phyloP scores from a whole-genome alignment of 2,888 invertebrate species.

The Acanthoscelides obtectus region DNA sequence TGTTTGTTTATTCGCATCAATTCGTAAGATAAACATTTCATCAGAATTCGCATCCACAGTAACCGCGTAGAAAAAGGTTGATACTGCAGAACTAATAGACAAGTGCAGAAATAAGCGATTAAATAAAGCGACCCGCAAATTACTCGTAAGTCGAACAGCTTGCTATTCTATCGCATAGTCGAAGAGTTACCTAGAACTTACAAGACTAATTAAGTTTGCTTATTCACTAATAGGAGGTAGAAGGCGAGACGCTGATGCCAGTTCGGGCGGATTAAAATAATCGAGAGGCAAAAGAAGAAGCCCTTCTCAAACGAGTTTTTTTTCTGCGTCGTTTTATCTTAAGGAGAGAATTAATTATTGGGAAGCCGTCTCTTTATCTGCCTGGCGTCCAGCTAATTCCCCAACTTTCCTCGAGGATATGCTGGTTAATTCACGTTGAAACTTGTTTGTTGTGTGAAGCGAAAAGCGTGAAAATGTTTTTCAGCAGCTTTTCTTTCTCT shows the following conservation, averaged over 20 bases:
- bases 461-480: not conserved
- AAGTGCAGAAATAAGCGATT: no score
- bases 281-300: not conserved
- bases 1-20: no score
- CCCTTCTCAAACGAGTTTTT: not conserved
- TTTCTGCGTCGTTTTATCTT: not conserved
- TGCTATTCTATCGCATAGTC: no score
- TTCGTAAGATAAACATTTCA: no score
- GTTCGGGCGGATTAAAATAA: not conserved
- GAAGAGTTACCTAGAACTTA: no score
- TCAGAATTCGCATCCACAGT: no score
- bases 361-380: not conserved
- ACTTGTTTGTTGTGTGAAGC: not conserved
- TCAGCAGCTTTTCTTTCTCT: not conserved
- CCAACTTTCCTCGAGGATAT: not conserved
- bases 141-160: no score
- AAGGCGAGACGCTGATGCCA: not conserved
- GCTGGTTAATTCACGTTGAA: not conserved
- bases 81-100: no score
- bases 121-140: no score
- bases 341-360: not conserved
- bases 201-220: no score
- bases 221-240: no score
- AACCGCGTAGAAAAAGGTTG: no score
- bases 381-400: not conserved